Conservation (phyloP, 2,113 vertebrate genomes). For the Poicephalus gulielmi region DNA sequence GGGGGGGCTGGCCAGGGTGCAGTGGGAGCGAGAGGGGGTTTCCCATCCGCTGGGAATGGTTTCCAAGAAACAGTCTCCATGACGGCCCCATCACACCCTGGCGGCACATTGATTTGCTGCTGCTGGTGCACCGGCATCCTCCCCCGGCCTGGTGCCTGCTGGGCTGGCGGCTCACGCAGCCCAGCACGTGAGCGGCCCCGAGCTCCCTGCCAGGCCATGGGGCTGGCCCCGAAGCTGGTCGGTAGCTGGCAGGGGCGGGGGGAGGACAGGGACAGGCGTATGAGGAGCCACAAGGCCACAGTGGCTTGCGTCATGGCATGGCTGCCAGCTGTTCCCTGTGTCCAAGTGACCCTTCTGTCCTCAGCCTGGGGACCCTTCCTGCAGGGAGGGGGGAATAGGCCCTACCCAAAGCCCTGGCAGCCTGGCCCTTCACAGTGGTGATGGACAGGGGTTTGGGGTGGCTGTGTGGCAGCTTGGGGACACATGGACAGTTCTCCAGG, state of each 20-base stretch:
- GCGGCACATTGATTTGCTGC: slow-evolving; percentile 70
- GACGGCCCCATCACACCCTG: slow-evolving; percentile 66
- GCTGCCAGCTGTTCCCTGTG: background rate
- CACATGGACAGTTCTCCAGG: fast-evolving
- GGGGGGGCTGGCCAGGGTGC: slow-evolving; percentile 30
- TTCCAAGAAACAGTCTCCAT: slow-evolving; percentile 78
- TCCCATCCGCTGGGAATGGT: slow-evolving; percentile 64
- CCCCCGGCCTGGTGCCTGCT: slow-evolving; percentile 33
- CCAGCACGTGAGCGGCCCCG: background rate
- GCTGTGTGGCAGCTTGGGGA: too few relatives aligned
- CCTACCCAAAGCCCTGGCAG: background rate
- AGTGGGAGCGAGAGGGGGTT: slow-evolving; percentile 34
- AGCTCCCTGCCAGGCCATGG: background rate
- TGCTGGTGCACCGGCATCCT: slow-evolving; percentile 11
- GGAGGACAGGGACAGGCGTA: fast-evolving
- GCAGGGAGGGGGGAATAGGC: too few relatives aligned
- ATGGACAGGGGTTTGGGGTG: background rate
- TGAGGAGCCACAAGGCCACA: background rate
- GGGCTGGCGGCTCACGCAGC: slow-evolving; percentile 22
- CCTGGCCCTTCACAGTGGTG: fast-evolving
- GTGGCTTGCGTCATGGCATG: background rate
- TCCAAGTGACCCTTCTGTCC: background rate
- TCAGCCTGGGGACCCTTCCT: background rate
- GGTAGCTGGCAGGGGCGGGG: fast-evolving
- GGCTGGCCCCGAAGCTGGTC: background rate